These are phyloP conservation scores for Catharus fuscescens DNA, from an alignment of 2,113 vertebrate genomes.

Conservation along the genomic window DNA sequence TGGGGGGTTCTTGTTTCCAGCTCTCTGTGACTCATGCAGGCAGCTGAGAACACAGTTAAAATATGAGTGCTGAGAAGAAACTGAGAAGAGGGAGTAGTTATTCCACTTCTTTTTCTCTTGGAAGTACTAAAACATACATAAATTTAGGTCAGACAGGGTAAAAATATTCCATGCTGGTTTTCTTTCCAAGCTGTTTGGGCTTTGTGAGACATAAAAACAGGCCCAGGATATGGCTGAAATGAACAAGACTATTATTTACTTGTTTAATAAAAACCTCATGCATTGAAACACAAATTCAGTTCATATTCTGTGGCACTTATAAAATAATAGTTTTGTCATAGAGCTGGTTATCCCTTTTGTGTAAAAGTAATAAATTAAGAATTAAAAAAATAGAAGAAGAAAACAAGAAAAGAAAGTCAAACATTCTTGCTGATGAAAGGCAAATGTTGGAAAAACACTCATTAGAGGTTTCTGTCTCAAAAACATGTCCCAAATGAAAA, in stretches of 20 bases:
- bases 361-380: neutral
- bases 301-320: neutral
- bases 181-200: neutral
- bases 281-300: neutral
- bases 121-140: slow-evolving; percentile 45
- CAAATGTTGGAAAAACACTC: neutral
- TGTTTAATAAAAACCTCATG: slow-evolving; percentile 16
- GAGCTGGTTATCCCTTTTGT: neutral
- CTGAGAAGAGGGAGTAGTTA: slow-evolving; percentile 41
- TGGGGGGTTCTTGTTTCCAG: neutral
- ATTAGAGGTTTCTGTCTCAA: neutral
- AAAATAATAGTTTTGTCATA: neutral
- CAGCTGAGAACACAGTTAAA: slow-evolving; percentile 36
- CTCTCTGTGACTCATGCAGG: slow-evolving; percentile 50
- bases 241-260: slow-evolving; percentile 16
- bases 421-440: slow-evolving; percentile 1
- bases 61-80: slow-evolving; percentile 45
- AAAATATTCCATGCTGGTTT: slow-evolving; percentile 48
- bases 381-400: neutral
- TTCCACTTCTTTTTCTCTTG: slow-evolving; percentile 37
- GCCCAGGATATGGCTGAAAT: neutral
- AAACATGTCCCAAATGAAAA: neutral
- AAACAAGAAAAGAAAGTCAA: neutral
- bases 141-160: slow-evolving; percentile 49
- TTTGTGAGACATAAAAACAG: slow-evolving; percentile 5